phyloP scores from a whole-genome alignment of 2,888 invertebrate species.

The Pollenia angustigena region DNA sequence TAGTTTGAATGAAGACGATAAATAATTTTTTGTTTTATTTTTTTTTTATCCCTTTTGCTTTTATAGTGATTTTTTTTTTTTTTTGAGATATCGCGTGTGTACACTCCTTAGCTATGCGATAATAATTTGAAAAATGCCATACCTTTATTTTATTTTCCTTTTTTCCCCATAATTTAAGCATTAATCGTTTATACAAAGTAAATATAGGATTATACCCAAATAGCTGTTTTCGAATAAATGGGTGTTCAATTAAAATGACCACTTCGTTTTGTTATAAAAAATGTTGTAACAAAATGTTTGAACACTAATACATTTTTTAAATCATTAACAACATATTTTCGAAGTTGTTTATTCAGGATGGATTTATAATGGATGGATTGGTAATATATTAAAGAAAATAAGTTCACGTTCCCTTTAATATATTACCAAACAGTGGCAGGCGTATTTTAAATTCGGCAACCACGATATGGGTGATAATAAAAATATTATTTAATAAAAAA shows the following conservation, averaged over 20 bases:
- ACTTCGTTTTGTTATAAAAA: too few species aligned
- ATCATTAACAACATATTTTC: too few species aligned
- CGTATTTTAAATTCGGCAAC: too few species aligned
- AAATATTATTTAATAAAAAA: too few species aligned
- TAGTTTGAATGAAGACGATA: slow-evolving; percentile 48
- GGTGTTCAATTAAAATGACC: background rate
- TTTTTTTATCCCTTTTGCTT: slow-evolving; percentile 13
- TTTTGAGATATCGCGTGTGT: slow-evolving; percentile 49
- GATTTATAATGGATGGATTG: too few species aligned
- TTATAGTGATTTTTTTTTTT: slow-evolving; percentile 9
- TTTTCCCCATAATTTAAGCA: slow-evolving; percentile 17
- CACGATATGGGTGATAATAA: too few species aligned
- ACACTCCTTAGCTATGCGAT: slow-evolving; percentile 53
- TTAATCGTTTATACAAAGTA: slow-evolving; percentile 14
- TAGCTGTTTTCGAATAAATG: background rate
- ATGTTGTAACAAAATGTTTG: too few species aligned
- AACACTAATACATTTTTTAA: too few species aligned
- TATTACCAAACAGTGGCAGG: too few species aligned
- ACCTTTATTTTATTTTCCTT: slow-evolving; percentile 29
- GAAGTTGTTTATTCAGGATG: too few species aligned
- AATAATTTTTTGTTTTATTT: slow-evolving; percentile 2
- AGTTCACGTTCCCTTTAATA: too few species aligned
- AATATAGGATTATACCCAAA: slow-evolving; percentile 8
- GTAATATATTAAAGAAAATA: too few species aligned
- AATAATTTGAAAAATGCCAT: slow-evolving; percentile 52